Base-by-base conservation (phyloP, 2,113 vertebrate genomes). In the Neomonachus schauinslandi region DNA sequence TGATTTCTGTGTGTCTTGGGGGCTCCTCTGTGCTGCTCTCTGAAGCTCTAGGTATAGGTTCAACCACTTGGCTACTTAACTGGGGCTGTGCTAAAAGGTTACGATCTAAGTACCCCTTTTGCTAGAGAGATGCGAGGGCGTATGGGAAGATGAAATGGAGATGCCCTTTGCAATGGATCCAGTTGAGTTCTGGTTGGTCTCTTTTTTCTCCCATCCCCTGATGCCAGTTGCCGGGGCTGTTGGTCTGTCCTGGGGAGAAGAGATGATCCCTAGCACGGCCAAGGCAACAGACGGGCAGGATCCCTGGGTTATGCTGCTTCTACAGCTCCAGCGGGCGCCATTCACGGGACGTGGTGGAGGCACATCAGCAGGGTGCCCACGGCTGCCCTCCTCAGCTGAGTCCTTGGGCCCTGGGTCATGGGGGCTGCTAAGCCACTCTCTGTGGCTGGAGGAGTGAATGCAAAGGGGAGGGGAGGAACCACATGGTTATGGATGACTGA, bases 361-460 rank as follows among this genome's bases (percentile, higher is more conserved):
- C 1, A 4, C 10, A 8, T 6, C 76, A 71, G 24, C 3, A 19
- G 7, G 3, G 33, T 15, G 4, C 7, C 0, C 6, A 2, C 33
- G 26, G 33, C 33, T 3, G 9, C 67, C 16, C 74, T 26, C 13
- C 28, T 7, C 49, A 22, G 15, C 71, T 15, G 33, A 85, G 36
- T 12, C 95, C 49, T 74, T 7, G 11, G 67, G 11, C 39, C 76
- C 28, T 26, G 55, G 72, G 69, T 65, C 39, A 19, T 0, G 9
- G 55, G n/a, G 36, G 88, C 33, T 0, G 33, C 51, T 55, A 33
- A 89, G 31, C 65, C 69, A 59, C 0, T 3, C 49, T 63, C 57
- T 59, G 51, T 28, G 85, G 71, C 76, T 7, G 10, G 63, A 92
- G 65, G 55, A 69, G 39, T 36, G 79, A 72, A n/a, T 4, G 18